phyloP scores from a whole-genome alignment of 1,140 invertebrate genomes.

The Drosophila sp. region DNA sequence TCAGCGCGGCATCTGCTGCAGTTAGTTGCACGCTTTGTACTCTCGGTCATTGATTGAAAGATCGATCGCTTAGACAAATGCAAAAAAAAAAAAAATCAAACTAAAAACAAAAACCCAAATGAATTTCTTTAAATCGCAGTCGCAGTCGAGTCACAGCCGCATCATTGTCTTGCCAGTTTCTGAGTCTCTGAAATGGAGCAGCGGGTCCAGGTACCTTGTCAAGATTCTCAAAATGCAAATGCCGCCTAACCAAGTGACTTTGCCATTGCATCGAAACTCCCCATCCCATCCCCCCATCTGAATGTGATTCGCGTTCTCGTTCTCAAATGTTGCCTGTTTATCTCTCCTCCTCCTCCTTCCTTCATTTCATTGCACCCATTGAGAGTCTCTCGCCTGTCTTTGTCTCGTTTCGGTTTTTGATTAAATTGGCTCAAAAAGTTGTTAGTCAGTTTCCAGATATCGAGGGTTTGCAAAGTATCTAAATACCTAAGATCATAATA shows the following conservation, averaged over 20 bases:
- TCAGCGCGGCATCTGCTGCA: constrained; percentile 35
- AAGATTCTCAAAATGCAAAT: constrained; percentile 79
- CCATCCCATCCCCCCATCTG: constrained; percentile 7
- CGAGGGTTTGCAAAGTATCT: constrained; percentile 36
- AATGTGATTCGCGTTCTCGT: constrained; percentile 21
- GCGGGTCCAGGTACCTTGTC: constrained; percentile 54
- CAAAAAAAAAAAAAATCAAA: not conserved
- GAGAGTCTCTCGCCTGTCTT: constrained; percentile 42
- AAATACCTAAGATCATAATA: not conserved
- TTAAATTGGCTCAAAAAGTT: constrained; percentile 80
- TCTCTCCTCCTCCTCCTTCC: constrained; percentile 5
- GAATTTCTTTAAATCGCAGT: constrained; percentile 63
- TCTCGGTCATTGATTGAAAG: constrained; percentile 80
- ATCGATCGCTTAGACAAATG: constrained; percentile 79
- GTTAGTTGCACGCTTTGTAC: constrained; percentile 58
- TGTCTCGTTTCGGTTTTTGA: constrained; percentile 64
- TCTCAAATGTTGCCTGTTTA: constrained; percentile 3
- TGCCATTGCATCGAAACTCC: not conserved
- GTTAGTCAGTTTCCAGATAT: constrained; percentile 22
- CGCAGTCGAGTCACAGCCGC: constrained; percentile 49
- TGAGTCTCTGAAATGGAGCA: constrained; percentile 55
- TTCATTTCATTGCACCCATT: constrained; percentile 62
- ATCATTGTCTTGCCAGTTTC: constrained; percentile 75
- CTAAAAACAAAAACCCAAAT: constrained; percentile 44
- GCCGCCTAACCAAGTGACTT: constrained; percentile 55